These are phyloP conservation scores for Drosophila cardini DNA, from an alignment of 1,140 invertebrate genomes.

Conservation along the genomic window DNA sequence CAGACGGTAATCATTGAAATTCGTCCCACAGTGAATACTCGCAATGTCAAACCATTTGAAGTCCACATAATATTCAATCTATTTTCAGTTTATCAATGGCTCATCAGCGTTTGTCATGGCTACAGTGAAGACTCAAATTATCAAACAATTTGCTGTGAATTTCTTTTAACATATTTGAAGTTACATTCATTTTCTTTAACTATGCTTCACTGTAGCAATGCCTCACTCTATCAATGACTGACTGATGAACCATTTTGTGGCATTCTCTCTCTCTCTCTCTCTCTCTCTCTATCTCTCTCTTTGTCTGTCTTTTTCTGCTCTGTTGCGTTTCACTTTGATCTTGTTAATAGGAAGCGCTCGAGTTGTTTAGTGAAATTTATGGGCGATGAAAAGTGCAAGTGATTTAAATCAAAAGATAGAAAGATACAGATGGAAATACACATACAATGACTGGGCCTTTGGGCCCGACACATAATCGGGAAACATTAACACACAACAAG, in stretches of 20 bases:
- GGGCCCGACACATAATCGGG: slow-evolving; percentile 53
- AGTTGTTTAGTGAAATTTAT: slow-evolving; percentile 48
- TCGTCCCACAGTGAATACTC: slow-evolving; percentile 38
- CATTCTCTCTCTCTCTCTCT: slow-evolving; percentile 14
- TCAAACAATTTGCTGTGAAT: neutral
- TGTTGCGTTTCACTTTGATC: slow-evolving; percentile 46
- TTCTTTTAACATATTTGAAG: neutral
- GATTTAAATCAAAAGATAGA: slow-evolving; percentile 45
- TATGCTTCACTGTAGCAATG: slow-evolving; percentile 30
- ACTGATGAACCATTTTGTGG: slow-evolving; percentile 43
- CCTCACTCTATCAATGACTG: slow-evolving; percentile 35
- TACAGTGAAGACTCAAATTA: neutral
- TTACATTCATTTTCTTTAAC: slow-evolving; percentile 7
- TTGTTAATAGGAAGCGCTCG: slow-evolving; percentile 34
- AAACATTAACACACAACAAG: slow-evolving; percentile 75
- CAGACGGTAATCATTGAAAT: slow-evolving; percentile 28
- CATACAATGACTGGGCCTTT: slow-evolving; percentile 43
- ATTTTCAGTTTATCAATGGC: neutral
- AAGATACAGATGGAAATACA: slow-evolving; percentile 25
- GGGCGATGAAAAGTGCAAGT: slow-evolving; percentile 55
- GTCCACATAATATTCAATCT: neutral
- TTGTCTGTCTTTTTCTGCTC: slow-evolving; percentile 13
- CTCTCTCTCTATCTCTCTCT: neutral
- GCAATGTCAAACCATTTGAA: neutral
- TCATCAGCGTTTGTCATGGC: neutral